Base-by-base conservation (phyloP, 2,888 invertebrate species). In the Eristalinus aeneus region DNA sequence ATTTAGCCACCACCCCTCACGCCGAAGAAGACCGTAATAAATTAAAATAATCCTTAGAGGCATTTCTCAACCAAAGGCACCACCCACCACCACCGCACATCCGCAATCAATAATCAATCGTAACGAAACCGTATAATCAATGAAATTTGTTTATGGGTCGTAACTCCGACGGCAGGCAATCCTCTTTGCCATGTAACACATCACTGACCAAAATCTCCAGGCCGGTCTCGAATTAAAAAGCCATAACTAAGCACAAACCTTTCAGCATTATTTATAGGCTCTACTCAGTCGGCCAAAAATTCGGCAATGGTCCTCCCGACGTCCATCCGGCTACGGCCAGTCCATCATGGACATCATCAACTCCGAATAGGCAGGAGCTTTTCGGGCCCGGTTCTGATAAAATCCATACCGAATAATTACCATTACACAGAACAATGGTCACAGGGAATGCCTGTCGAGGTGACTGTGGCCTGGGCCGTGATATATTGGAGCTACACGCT, bases 331-430 rank as follows among this genome's bases (percentile, higher is more conserved):
- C 10, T 11, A 2, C 6, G 23, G 20, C 36, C 56, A 78, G 76
- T 80, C 80, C 72, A 76, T 84, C 75, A 79, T 65, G 56, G 68
- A 53, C 65, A 64, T 69, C 36, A 22, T 63, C 61, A 65, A 68
- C 65, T 68, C 60, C 64, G 72, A 72, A 80, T 73, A 20, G 72
- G 22, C 20, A 20, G 58, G 68, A 34, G 68, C 46, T 72, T 36
- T 61, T 72, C 32, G 56, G 34, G 69, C 63, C 36, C 3, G 56
- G 69, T 60, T 36, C 67, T 86, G 82, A 74, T 81, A 82, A 78
- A 86, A 82, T 73, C 82, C 78, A 86, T 81, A 67, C 74, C 82
- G 86, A 86, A 86, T 86, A 86, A 82, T 86, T 86, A 78, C 86
- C 86, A 82, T 82, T 82, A 86, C 82, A 86, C 77, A 82, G 74